phyloP scores from a whole-genome alignment of 2,888 invertebrate genomes.

The Agrotis ipsilon region DNA sequence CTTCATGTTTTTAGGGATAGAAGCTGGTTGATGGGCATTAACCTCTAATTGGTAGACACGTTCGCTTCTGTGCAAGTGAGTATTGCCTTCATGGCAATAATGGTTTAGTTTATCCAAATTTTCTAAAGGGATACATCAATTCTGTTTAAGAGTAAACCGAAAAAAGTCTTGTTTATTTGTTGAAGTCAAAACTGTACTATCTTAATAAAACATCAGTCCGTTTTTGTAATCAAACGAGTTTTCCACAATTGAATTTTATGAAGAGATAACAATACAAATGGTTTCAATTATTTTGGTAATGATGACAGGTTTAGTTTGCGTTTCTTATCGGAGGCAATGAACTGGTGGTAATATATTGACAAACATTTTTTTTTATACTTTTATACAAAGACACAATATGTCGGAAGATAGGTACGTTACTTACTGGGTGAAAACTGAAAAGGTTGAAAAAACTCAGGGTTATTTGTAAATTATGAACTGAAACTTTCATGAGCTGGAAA shows the following conservation, averaged over 20 bases:
- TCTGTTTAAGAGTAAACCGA: background rate
- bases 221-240: conserved; percentile 48
- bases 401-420: no score
- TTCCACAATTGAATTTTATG: conserved; percentile 42
- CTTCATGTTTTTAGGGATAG: background rate
- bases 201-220: conserved; percentile 15
- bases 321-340: conserved; percentile 60
- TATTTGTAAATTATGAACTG: no score
- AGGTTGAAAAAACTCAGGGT: no score
- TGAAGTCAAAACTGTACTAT: conserved; percentile 4
- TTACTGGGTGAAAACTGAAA: no score
- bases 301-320: conserved; percentile 46
- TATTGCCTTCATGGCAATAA: background rate
- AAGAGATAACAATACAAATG: conserved; percentile 56
- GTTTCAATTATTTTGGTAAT: conserved; percentile 59
- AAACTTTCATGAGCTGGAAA: no score
- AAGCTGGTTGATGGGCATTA: background rate
- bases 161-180: conserved; percentile 16
- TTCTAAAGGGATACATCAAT: background rate
- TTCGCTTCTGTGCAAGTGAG: background rate
- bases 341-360: conserved; percentile 54
- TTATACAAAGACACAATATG: no score
- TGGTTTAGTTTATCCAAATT: background rate
- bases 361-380: background rate
- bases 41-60: background rate